Evolutionary conservation across 2,113 vertebrate species (phyloP).

Genomic region (Tympanuchus pallidicinctus): DNA sequence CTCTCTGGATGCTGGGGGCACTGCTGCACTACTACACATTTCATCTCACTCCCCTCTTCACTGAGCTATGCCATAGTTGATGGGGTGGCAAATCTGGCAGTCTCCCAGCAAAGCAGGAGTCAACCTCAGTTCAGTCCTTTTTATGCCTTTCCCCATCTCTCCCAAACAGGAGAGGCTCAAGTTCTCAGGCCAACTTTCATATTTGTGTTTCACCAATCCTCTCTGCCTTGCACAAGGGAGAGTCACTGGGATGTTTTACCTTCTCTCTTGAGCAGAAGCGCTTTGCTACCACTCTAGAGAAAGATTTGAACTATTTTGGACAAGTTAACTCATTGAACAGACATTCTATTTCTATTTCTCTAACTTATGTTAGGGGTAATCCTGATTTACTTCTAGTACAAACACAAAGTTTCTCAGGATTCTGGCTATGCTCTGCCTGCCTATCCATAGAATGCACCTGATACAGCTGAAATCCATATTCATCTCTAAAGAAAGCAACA

Average conservation of each 20-base stretch:
- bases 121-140: background rate
- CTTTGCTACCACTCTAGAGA: background rate
- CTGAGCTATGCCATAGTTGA: background rate
- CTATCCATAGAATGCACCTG: background rate
- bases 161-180: background rate
- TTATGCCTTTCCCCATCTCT: background rate
- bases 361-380: background rate
- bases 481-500: background rate
- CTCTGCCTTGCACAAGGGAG: background rate
- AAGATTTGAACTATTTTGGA: background rate
- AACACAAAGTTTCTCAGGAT: background rate
- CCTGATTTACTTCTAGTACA: background rate
- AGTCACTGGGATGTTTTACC: background rate
- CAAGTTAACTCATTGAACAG: background rate
- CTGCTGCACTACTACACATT: background rate
- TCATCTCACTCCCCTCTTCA: background rate
- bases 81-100: background rate
- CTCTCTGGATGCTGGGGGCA: background rate
- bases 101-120: background rate
- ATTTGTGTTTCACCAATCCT: background rate
- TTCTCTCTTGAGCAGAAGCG: background rate
- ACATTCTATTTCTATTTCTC: background rate
- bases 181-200: fast-evolving
- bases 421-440: background rate
- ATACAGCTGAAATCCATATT: background rate